A percentile compares a stretch with the other conserved stretches of the same genome.
Conservation (phyloP, 2,888 invertebrate species). For the Drepana falcataria region DNA sequence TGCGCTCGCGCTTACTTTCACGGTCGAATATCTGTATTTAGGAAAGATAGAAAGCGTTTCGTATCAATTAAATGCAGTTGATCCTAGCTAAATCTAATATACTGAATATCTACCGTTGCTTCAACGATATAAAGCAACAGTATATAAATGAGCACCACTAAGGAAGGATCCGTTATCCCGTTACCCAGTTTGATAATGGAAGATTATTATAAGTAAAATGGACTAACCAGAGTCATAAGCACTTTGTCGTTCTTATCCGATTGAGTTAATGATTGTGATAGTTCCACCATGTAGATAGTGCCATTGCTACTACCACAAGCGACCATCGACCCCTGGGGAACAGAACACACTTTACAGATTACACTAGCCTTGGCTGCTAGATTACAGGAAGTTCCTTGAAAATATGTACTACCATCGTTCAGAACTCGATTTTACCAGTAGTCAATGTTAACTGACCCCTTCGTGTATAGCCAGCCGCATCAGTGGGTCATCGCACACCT, state of each 20-base stretch:
- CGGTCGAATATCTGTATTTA: constrained; percentile 87
- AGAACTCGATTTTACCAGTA: not conserved
- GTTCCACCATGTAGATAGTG: constrained; percentile 84
- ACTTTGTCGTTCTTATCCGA: constrained; percentile 85
- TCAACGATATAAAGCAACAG: too few relatives aligned
- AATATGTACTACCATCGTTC: not conserved
- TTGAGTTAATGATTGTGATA: constrained; percentile 83
- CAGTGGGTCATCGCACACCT: constrained; percentile 67
- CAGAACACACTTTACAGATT: not conserved
- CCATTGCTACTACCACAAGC: constrained; percentile 87
- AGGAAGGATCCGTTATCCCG: too few relatives aligned
- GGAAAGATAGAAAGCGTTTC: too few relatives aligned
- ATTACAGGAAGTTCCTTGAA: not conserved
- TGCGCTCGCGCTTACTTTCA: constrained; percentile 92
- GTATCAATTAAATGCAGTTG: too few relatives aligned
- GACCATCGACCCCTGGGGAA: constrained; percentile 78
- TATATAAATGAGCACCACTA: too few relatives aligned
- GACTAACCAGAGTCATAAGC: constrained; percentile 81
- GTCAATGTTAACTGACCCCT: constrained; percentile 22
- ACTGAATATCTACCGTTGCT: too few relatives aligned
- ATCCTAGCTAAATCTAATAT: too few relatives aligned
- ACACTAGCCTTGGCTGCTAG: too few relatives aligned
- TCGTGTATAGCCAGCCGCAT: constrained; percentile 64
- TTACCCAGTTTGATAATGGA: too few relatives aligned
- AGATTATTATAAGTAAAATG: not conserved